phyloP scores from a whole-genome alignment of 2,888 invertebrate species.

The Caenorhabditis sulstoni region DNA sequence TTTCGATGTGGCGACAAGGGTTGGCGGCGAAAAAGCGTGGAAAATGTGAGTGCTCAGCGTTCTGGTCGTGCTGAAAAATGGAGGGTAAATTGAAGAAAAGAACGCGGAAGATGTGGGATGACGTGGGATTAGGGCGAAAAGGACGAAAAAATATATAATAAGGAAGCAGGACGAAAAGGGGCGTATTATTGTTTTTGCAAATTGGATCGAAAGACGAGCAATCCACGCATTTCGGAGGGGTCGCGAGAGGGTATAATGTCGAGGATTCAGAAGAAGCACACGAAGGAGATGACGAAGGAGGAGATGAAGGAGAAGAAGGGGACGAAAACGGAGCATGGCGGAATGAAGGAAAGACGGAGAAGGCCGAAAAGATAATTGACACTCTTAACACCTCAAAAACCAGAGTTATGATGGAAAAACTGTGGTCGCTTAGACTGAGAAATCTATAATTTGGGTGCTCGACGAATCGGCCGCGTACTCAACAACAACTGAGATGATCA shows the following conservation, averaged over 20 bases:
- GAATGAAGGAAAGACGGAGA: neutral
- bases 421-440: constrained; percentile 41
- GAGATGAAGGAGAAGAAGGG: neutral
- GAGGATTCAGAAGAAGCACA: too few relatives aligned
- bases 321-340: neutral
- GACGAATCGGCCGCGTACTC: constrained; percentile 15
- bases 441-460: constrained; percentile 10
- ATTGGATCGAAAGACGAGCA: neutral
- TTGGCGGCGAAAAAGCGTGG: constrained; percentile 18
- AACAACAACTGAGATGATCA: constrained; percentile 12
- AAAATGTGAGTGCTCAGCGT: constrained; percentile 34
- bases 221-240: too few relatives aligned
- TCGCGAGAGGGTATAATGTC: too few relatives aligned
- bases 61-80: constrained; percentile 42
- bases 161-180: constrained; percentile 6
- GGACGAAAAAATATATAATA: constrained; percentile 9
- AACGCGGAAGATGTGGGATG: constrained; percentile 16
- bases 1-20: neutral
- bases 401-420: constrained; percentile 39
- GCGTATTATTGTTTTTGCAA: constrained; percentile 8
- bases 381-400: constrained; percentile 46
- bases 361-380: constrained; percentile 29
- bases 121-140: constrained; percentile 27
- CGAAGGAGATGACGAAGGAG: too few relatives aligned
- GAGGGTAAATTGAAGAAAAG: too few relatives aligned